Evolutionary conservation across 2,888 invertebrate genomes (phyloP).

Genomic region (Hydropsyche betteni): DNA sequence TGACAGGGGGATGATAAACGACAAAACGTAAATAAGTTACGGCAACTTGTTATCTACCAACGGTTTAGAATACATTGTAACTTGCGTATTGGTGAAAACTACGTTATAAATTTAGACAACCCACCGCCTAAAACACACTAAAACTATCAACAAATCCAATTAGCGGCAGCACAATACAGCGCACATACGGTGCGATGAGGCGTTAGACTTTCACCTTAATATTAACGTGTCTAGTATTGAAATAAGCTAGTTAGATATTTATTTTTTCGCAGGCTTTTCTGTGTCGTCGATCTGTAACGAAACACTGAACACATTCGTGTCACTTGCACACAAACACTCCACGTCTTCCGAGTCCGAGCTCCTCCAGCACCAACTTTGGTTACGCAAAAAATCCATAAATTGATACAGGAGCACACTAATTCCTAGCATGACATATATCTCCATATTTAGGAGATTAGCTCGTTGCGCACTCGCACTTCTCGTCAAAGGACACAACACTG

Average conservation of each 20-base stretch:
- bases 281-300: conserved; percentile 43
- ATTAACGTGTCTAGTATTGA: neutral
- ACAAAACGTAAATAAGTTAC: conserved; percentile 25
- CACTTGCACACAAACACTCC: conserved; percentile 41
- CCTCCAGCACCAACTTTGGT: conserved; percentile 43
- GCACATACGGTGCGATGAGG: neutral
- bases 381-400: conserved; percentile 45
- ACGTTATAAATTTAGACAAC: neutral
- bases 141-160: conserved; percentile 2
- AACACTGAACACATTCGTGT: conserved; percentile 47
- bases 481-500: too few relatives aligned
- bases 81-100: neutral
- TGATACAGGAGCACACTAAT: conserved; percentile 48
- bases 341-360: conserved; percentile 40
- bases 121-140: neutral
- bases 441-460: conserved; percentile 42
- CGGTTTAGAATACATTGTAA: neutral
- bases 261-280: neutral
- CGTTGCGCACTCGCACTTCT: neutral
- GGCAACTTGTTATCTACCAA: conserved; percentile 12
- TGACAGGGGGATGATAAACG: conserved; percentile 26
- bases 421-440: conserved; percentile 48
- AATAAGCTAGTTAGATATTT: neutral
- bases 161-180: neutral
- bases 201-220: neutral